Evolutionary conservation across 2,797 vertebrate species (phyloP), one percentile per base, ranked within the genome.

Genomic region (Etheostoma nigrum): DNA sequence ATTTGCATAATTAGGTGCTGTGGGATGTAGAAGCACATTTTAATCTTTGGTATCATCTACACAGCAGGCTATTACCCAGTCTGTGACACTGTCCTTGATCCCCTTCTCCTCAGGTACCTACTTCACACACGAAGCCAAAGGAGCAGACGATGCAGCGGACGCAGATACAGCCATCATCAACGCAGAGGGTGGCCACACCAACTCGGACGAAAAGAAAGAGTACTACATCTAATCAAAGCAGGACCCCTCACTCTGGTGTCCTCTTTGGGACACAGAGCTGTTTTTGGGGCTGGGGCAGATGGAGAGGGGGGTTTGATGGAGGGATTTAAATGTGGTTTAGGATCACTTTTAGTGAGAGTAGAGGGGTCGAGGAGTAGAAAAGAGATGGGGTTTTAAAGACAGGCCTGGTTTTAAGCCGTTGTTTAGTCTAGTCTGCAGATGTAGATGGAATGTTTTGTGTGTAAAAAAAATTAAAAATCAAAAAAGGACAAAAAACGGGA

Each of bases 131-230:
- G 98, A 99, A 97, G 98, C 98, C 94, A 99, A 99, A 96, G 98
- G 98, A 89, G 98, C 98, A 9, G 98, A 99, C 30, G 98, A 99
- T 44, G 98, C 98, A 0, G 98, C 98, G 45, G 98, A 99, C 45
- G 98, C 98, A 63, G 98, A 99, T 88, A 99, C 98, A 78, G 98
- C 98, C 92, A 99, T 99, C 94, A 99, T 99, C 96, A 99, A 99
- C 53, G 98, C 98, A 65, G 98, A 99, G 89, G 98, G 98, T 16
- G 98, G 98, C 86, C 98, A 99, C 93, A 99, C 97, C 97, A 99
- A 97, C 95, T 99, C 98, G 0, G 98, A 99, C 76, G 98, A 99
- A 91, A 99, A 99, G 96, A 99, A 99, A 86, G 98, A 99, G 93
- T 99, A 99, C 95, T 99, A 99, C 96, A 99, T 99, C 96, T 99